These are phyloP conservation scores for Poecilia picta DNA, from an alignment of 2,797 vertebrate species.

Conservation along the genomic window DNA sequence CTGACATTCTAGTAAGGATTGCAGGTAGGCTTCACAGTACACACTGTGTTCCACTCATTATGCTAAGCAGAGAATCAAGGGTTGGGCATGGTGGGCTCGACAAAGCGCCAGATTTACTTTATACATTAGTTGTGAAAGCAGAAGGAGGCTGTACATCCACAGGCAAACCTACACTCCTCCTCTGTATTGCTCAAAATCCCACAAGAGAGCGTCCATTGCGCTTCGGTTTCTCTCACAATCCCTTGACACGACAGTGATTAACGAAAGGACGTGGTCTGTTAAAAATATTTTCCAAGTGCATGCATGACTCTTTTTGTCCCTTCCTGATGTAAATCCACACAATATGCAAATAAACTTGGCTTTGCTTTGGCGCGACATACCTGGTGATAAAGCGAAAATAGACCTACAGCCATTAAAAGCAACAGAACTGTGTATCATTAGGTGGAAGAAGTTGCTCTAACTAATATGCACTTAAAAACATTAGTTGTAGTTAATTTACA, in stretches of 20 bases:
- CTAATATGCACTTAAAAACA: constrained; percentile 34
- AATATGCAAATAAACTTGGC: constrained; percentile 66
- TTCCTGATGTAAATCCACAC: constrained; percentile 14
- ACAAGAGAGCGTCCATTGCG: constrained; percentile 47
- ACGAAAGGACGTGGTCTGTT: constrained; percentile 74
- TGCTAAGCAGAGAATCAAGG: constrained; percentile 80
- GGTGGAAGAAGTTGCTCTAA: constrained; percentile 39
- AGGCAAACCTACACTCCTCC: constrained; percentile 73
- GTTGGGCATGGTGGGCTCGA: constrained; percentile 69
- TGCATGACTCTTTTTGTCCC: constrained; percentile 66
- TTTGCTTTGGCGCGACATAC: constrained; percentile 38
- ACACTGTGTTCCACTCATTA: constrained; percentile 85
- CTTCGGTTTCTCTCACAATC: constrained; percentile 69
- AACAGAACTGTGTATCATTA: constrained; percentile 39
- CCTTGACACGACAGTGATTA: constrained; percentile 71
- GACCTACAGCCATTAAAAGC: constrained; percentile 38
- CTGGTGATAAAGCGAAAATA: constrained; percentile 41
- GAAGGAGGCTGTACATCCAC: constrained; percentile 80
- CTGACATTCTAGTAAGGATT: constrained; percentile 88
- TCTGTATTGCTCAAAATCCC: constrained; percentile 69
- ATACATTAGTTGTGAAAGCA: constrained; percentile 78
- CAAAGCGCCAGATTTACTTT: constrained; percentile 76
- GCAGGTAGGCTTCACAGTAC: constrained; percentile 85
- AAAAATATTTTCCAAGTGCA: constrained; percentile 72
- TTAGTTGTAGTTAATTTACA: constrained; percentile 14